These are phyloP conservation scores for Drosophila lini DNA, from an alignment of 1,140 invertebrate genomes.

Conservation along the genomic window DNA sequence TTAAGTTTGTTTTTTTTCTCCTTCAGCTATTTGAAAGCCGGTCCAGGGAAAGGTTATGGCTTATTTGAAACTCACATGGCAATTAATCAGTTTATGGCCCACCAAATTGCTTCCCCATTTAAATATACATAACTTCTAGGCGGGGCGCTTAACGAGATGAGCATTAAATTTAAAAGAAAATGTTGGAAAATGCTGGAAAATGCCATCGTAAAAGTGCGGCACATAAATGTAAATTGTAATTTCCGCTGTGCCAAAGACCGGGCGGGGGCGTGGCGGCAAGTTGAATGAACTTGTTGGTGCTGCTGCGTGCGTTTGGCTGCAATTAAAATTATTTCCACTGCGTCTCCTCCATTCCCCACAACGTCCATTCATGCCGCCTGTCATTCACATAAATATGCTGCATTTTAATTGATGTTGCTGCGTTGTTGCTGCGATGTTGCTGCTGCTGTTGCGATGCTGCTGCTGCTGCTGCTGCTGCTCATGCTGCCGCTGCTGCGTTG, in stretches of 20 bases:
- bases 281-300: slow-evolving; percentile 67
- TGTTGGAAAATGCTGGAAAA: slow-evolving; percentile 50
- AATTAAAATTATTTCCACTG: slow-evolving; percentile 74
- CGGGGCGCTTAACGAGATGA: slow-evolving; percentile 30
- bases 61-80: slow-evolving; percentile 3
- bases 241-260: slow-evolving; percentile 39
- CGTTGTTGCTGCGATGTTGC: neutral
- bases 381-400: slow-evolving; percentile 59
- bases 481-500: slow-evolving; percentile 32
- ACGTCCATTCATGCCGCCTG: slow-evolving; percentile 63
- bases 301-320: slow-evolving; percentile 68
- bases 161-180: slow-evolving; percentile 61
- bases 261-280: slow-evolving; percentile 25
- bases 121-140: slow-evolving; percentile 39
- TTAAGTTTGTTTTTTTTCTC: slow-evolving; percentile 2
- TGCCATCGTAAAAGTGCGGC: slow-evolving; percentile 62
- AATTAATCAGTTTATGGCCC: slow-evolving; percentile 37
- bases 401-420: slow-evolving; percentile 76
- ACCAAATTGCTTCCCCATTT: slow-evolving; percentile 44
- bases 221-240: slow-evolving; percentile 62
- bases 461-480: neutral
- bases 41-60: neutral
- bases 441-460: slow-evolving; percentile 11
- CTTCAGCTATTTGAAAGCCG: neutral
- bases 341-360: slow-evolving; percentile 36